Percentiles rank a stretch among this genome's conserved stretches.
Evolutionary conservation across 2,888 invertebrate genomes (phyloP).

Genomic region (Microctonus brassicae): DNA sequence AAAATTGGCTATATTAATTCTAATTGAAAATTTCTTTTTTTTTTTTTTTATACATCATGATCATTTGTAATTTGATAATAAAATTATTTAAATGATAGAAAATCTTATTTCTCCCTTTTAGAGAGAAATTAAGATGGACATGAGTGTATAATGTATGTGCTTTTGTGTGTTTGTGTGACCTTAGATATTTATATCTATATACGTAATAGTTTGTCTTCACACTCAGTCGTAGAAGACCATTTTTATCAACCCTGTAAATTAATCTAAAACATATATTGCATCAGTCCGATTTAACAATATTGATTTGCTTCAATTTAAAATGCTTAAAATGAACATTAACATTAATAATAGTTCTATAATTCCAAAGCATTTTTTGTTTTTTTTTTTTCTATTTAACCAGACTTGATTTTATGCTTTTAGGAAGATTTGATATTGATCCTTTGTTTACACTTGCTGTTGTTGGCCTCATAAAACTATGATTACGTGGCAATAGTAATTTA

Average conservation of each 20-base stretch:
- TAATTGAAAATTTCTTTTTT: too few relatives aligned
- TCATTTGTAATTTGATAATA: too few relatives aligned
- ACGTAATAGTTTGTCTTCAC: not conserved
- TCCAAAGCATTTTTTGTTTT: conserved; percentile 11
- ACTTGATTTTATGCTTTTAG: conserved; percentile 62
- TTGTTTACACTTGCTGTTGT: conserved; percentile 88
- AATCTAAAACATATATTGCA: conserved; percentile 19
- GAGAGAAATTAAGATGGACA: not conserved
- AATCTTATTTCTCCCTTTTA: too few relatives aligned
- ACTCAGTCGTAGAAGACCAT: not conserved
- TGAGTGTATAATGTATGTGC: too few relatives aligned
- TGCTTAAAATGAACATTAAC: not conserved
- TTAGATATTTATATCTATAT: not conserved
- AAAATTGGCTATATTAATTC: not conserved
- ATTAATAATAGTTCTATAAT: not conserved
- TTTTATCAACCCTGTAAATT: not conserved
- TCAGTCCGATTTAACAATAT: conserved; percentile 18
- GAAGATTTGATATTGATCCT: conserved; percentile 69
- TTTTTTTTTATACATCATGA: too few relatives aligned
- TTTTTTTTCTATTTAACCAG: conserved; percentile 54
- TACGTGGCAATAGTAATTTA: conserved; percentile 59
- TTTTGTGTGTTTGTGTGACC: not conserved
- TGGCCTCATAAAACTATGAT: conserved; percentile 84
- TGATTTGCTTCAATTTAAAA: not conserved
- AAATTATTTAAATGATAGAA: too few relatives aligned